These are phyloP conservation scores for Scleropages formosus DNA, from an alignment of 2,797 vertebrate species.

Conservation along the genomic window DNA sequence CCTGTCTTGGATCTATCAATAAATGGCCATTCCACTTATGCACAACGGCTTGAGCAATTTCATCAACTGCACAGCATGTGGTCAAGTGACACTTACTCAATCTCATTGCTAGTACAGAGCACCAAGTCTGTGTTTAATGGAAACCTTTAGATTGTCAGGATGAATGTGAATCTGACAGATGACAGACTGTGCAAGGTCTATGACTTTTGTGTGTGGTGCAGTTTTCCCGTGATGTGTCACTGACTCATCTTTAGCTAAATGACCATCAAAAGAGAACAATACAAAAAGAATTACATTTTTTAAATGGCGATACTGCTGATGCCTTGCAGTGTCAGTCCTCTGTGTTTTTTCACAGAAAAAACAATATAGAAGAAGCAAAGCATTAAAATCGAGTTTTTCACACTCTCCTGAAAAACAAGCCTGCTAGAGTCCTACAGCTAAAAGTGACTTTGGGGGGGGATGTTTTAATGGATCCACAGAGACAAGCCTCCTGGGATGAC, in stretches of 20 bases:
- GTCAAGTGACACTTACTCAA: neutral
- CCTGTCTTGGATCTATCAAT: conserved; percentile 6
- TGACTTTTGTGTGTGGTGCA: neutral
- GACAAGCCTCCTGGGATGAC: neutral
- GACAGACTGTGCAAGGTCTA: neutral
- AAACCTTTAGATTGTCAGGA: neutral
- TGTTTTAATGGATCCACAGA: neutral
- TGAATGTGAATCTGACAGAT: conserved; percentile 22
- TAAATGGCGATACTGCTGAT: neutral
- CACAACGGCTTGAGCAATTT: neutral
- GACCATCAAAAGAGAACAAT: neutral
- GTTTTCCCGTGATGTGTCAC: neutral
- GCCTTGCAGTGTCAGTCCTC: neutral
- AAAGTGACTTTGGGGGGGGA: neutral
- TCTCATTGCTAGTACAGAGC: neutral
- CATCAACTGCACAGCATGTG: neutral
- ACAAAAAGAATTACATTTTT: conserved; percentile 14
- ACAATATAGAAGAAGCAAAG: neutral
- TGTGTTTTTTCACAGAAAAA: conserved; percentile 19
- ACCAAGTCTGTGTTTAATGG: neutral
- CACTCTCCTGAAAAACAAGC: neutral
- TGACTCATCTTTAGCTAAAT: neutral
- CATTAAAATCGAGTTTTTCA: neutral
- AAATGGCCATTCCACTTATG: neutral
- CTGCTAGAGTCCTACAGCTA: neutral